Base-by-base conservation (phyloP, 2,113 vertebrate genomes). In the Camelus bactrianus region DNA sequence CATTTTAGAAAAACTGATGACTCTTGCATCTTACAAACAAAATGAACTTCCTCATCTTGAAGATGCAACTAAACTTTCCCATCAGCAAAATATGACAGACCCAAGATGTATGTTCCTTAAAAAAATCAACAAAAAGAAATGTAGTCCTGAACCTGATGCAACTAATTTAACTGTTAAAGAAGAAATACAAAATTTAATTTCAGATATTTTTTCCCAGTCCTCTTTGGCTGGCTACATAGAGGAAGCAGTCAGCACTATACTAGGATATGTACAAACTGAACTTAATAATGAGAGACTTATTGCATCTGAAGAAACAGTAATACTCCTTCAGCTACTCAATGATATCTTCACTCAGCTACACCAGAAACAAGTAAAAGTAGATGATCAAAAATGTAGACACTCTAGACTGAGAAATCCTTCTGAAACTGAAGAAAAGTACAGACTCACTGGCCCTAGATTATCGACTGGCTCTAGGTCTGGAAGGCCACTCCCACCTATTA, bases 251-350 rank as follows among this genome's bases (percentile, higher is more conserved):
- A 91, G 88, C n/a, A 86, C 88, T 46, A 96, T 98, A 82, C 56
- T 98, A 81, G 81, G 95, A 48, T 97, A 86, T 62, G 20, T 98
- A 70, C 96, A 98, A 95, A 89, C 60, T 28, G 97, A 98, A 87
- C 97, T 98, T 81, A 96, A 97, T 54, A 92, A 89, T 11, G 96
- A 98, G 28, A 97, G 93, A 89, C 75, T 97, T 67, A 22, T 83
- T 80, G 97, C 96, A 54, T 98, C 97, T 93, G 97, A 98, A 86
- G 94, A 98, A 86, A 98, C 96, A 24, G 46, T 97, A 28, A 7
- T 77, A 12, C 14, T 98, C 28, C 94, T 98, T 60, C 92, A 94
- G 70, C 32, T 98, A 28, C 94, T 98, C 0, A 80, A 97, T 79
- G 96, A 97, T 20, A 67, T 97, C 11, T 92, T 98, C 64, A 93